These are phyloP conservation scores for Hydroisotoma schaefferi DNA, from an alignment of 2,888 invertebrate genomes.

Conservation along the genomic window DNA sequence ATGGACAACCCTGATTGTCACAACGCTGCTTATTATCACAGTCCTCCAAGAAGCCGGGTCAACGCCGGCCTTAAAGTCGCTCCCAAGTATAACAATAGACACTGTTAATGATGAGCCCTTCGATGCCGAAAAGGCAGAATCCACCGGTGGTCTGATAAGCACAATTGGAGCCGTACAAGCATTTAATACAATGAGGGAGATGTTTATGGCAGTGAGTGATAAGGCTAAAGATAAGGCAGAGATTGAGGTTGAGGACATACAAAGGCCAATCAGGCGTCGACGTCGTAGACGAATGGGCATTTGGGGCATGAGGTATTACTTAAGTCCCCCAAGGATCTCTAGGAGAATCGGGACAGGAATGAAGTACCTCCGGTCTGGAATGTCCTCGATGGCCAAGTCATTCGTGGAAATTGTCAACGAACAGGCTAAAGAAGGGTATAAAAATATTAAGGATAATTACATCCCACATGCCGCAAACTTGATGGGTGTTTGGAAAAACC, in stretches of 20 bases:
- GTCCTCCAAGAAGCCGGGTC: conserved; percentile 9
- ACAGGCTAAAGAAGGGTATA: conserved; percentile 14
- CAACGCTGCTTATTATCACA: no score
- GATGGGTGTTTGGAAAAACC: conserved; percentile 18
- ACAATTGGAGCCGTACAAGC: conserved; percentile 6
- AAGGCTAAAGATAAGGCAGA: no score
- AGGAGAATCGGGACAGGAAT: conserved; percentile 23
- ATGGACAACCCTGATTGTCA: no score
- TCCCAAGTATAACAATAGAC: conserved; percentile 27
- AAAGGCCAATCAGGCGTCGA: neutral
- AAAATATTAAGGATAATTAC: conserved; percentile 6
- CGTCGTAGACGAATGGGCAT: neutral
- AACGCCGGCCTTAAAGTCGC: conserved; percentile 11
- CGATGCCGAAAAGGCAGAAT: conserved; percentile 12
- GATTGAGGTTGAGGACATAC: conserved; percentile 2
- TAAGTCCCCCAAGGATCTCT: conserved; percentile 19
- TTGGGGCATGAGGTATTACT: conserved; percentile 8
- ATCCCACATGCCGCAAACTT: conserved; percentile 26
- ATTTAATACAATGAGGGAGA: neutral
- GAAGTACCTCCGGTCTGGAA: conserved; percentile 12
- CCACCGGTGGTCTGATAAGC: neutral
- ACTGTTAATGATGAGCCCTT: conserved; percentile 13
- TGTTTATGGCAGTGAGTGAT: no score
- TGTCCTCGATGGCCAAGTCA: conserved; percentile 10
- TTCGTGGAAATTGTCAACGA: conserved; percentile 17